Evolutionary conservation across 2,888 invertebrate genomes (phyloP).

Genomic region (Perithous albicinctus): DNA sequence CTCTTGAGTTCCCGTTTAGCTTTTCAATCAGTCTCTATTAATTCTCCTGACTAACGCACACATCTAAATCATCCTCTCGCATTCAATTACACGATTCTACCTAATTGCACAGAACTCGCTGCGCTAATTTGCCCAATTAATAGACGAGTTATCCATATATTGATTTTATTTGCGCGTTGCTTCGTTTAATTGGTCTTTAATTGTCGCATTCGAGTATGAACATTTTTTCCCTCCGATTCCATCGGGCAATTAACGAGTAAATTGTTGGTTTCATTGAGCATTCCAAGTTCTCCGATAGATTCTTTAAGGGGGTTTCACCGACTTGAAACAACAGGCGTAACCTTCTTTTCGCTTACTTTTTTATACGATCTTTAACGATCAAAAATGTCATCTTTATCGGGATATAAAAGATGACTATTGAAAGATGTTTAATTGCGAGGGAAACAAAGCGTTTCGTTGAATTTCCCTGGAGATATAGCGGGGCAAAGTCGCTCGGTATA

Average conservation of each 20-base stretch:
- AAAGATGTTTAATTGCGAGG: too few species aligned
- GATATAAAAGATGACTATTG: too few species aligned
- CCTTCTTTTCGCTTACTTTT: too few species aligned
- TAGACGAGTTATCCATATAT: background rate
- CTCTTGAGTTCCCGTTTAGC: conserved; percentile 36
- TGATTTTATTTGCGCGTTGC: background rate
- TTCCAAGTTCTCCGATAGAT: background rate
- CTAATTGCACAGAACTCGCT: background rate
- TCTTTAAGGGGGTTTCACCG: too few species aligned
- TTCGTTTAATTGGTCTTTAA: background rate
- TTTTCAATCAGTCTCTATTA: conserved; percentile 15
- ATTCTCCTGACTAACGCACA: background rate
- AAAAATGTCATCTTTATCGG: too few species aligned
- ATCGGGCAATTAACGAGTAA: background rate
- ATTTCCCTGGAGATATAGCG: background rate
- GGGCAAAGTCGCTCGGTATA: background rate
- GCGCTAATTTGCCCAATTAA: background rate
- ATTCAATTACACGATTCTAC: background rate
- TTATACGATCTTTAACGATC: too few species aligned
- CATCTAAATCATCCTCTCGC: background rate
- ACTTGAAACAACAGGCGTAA: too few species aligned
- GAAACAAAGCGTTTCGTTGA: background rate
- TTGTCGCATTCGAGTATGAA: background rate
- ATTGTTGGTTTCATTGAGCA: conserved; percentile 3
- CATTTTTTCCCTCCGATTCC: background rate